A percentile compares a stretch with the other conserved stretches of the same genome.
These are phyloP conservation scores for Sebastes paucispinis DNA, from an alignment of 2,797 vertebrate genomes.

Conservation along the genomic window DNA sequence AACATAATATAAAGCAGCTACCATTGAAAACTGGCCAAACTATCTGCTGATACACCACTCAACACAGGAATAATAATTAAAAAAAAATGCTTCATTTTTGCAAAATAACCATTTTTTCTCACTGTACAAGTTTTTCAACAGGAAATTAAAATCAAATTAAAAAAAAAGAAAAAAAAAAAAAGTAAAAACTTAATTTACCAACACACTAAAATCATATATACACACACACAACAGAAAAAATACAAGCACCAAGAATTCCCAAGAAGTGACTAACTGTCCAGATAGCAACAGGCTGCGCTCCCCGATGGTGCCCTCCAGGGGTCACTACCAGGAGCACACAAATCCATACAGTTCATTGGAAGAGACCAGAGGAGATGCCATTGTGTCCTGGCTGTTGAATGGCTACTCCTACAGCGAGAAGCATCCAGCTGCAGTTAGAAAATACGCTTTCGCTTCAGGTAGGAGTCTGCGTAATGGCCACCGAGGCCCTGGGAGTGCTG, in stretches of 20 bases:
- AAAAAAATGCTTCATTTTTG: constrained; percentile 30
- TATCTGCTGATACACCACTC: constrained; percentile 52
- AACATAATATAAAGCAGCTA: constrained; percentile 46
- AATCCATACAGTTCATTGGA: constrained; percentile 27
- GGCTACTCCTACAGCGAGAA: constrained; percentile 35
- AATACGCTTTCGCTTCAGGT: constrained; percentile 94
- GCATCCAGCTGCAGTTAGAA: constrained; percentile 76
- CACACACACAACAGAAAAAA: constrained; percentile 25
- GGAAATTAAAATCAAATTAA: constrained; percentile 58
- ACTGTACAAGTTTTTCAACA: constrained; percentile 71
- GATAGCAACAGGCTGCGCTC: constrained; percentile 53
- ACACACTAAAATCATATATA: constrained; percentile 80
- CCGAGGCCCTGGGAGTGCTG: constrained; percentile 95
- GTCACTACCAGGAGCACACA: constrained; percentile 57
- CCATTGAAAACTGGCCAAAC: constrained; percentile 58
- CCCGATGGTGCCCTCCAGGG: constrained; percentile 54
- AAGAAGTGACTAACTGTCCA: constrained; percentile 52
- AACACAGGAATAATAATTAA: constrained; percentile 21
- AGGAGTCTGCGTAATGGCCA: constrained; percentile 94
- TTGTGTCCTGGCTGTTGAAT: constrained; percentile 32
- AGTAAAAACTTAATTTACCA: constrained; percentile 76
- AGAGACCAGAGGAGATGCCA: constrained; percentile 24
- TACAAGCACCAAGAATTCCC: constrained; percentile 59
- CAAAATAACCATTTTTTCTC: constrained; percentile 61
- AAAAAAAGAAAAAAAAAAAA: constrained; percentile 26